These are phyloP conservation scores for Cardiocondyla obscurior DNA, from an alignment of 1,140 invertebrate species.

Conservation along the genomic window DNA sequence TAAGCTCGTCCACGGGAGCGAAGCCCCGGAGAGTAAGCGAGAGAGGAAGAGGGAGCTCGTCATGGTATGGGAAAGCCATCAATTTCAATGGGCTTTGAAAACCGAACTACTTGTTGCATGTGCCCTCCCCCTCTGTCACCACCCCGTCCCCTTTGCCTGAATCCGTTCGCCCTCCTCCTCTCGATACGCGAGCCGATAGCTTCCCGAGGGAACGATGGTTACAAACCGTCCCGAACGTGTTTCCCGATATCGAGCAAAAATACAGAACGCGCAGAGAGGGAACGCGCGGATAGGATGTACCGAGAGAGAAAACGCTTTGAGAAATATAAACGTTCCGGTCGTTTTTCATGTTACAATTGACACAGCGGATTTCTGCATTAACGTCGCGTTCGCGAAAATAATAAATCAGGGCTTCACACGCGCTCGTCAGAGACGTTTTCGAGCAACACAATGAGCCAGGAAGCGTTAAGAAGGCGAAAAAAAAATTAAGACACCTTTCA, in stretches of 20 bases:
- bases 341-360: constrained; percentile 33
- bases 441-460: not conserved
- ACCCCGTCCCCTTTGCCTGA: constrained; percentile 58
- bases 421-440: not conserved
- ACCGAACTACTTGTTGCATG: constrained; percentile 85
- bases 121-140: constrained; percentile 68
- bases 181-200: constrained; percentile 84
- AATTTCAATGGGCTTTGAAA: constrained; percentile 85
- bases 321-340: constrained; percentile 26
- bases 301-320: constrained; percentile 38
- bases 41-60: constrained; percentile 79
- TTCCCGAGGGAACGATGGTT: constrained; percentile 82
- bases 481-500: not conserved
- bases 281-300: constrained; percentile 6
- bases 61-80: constrained; percentile 85
- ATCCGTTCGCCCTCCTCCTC: constrained; percentile 82
- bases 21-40: constrained; percentile 76
- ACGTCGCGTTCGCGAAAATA: not conserved
- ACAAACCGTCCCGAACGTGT: constrained; percentile 75
- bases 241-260: constrained; percentile 71
- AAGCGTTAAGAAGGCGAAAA: not conserved
- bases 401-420: constrained; percentile 8
- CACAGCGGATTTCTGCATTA: constrained; percentile 7
- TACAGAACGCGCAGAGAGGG: constrained; percentile 31
- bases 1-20: constrained; percentile 80